Conservation (phyloP, 2,113 vertebrate species). For the pig (Sus scrofa) region T2T-Sscrofa CM000824.6:195400001-195400500, state of each 20-base stretch:
- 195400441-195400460: not conserved
- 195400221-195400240: not conserved
- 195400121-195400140: not conserved
- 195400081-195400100: not conserved
- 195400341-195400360: not conserved
- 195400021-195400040: not conserved
- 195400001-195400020: conserved; percentile 11
- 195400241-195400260: conserved; percentile 1
- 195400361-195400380: not conserved
- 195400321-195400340: not conserved
- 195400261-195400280: not conserved
- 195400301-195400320: not conserved
- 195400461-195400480: not conserved
- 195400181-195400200: not conserved
- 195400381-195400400: not conserved
- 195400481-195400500: not conserved
- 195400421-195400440: not conserved
- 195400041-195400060: not conserved
- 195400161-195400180: not conserved
- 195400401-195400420: not conserved
- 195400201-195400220: not conserved
- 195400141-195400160: conserved; percentile 12
- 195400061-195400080: not conserved
- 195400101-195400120: not conserved
- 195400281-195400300: not conserved